A percentile compares a stretch with the other conserved stretches of the same genome.
These are phyloP conservation scores for Tetraneura akinire DNA, from an alignment of 1,140 invertebrate species.

Conservation along the genomic window DNA sequence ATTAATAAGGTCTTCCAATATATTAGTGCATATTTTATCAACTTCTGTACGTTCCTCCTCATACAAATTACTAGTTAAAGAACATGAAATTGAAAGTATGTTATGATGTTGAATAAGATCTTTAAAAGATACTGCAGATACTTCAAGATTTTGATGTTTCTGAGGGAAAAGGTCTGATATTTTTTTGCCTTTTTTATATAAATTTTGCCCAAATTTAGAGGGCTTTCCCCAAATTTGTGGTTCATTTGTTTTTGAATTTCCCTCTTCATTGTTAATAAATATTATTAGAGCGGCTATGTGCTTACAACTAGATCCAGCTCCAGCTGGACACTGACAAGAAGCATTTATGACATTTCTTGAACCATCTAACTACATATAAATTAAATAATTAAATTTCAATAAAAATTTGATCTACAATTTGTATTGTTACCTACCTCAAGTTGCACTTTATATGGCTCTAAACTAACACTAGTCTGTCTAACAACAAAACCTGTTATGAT, in stretches of 20 bases:
- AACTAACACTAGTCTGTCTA: background rate
- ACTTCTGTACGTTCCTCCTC: constrained; percentile 4
- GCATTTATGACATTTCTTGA: background rate
- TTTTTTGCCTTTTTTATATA: background rate
- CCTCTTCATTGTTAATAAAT: background rate
- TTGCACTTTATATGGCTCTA: constrained; percentile 11
- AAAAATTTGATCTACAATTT: background rate
- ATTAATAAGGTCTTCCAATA: background rate
- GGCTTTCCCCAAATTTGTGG: constrained; percentile 2
- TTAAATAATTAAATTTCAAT: background rate
- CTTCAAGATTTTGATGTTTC: background rate
- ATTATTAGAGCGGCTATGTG: background rate
- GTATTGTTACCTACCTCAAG: constrained; percentile 14
- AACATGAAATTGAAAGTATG: constrained; percentile 13
- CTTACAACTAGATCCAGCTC: background rate
- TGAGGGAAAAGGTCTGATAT: constrained; percentile 7
- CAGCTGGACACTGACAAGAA: background rate
- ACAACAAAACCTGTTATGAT: constrained; percentile 8
- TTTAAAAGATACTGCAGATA: constrained; percentile 1
- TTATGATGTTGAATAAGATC: background rate
- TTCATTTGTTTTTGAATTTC: background rate
- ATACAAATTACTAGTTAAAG: background rate
- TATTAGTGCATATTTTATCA: background rate
- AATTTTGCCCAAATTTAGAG: background rate
- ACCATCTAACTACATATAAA: background rate